Base-by-base conservation (phyloP, 1,140 invertebrate species). In the Drosophila azteca region DNA sequence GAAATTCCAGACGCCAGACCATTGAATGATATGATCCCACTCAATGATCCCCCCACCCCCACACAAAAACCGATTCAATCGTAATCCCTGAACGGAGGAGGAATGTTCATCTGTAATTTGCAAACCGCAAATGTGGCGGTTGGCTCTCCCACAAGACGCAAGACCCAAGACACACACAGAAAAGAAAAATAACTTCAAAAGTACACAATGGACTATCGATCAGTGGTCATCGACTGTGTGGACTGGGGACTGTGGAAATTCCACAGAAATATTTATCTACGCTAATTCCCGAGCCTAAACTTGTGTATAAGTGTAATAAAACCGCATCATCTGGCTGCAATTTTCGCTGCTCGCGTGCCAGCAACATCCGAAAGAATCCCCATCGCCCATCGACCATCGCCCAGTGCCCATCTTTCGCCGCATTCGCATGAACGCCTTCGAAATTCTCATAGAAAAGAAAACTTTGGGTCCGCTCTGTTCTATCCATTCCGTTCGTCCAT, bases 251-350 rank as follows among this genome's bases (percentile, higher is more conserved):
- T 49, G 7, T 22, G 78, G 82, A 85, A 87, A 87, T 85, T 71
- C 65, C 50, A 48, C 54, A 54, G 76, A 81, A 88, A 88, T 75
- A 83, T 88, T 88, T 88, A 88, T 88, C 83, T 88, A 88, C 83
- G 83, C 83, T 88, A 88, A 88, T 88, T 88, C 88, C 26, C 74
- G 45, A 54, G 61, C 60, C 68, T 88, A 73, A 82, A 71, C 61
- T 88, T 79, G 61, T 26, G 64, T 65, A 39, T 39, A 69, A 69
- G 64, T 77, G 83, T 72, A 72, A 75, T 78, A 78, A 88, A 83
- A 83, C 78, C 83, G 60, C 82, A 77, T 87, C 74, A 74, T 74
- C 43, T 50, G 65, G 46, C 65, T 60, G 74, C 65, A 87, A 87
- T 87, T 88, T 87, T 66, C 41, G 57, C 64, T 59, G 83, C 59